These are phyloP conservation scores for Drosophila seguyi DNA, from an alignment of 1,140 invertebrate species.

Conservation along the genomic window DNA sequence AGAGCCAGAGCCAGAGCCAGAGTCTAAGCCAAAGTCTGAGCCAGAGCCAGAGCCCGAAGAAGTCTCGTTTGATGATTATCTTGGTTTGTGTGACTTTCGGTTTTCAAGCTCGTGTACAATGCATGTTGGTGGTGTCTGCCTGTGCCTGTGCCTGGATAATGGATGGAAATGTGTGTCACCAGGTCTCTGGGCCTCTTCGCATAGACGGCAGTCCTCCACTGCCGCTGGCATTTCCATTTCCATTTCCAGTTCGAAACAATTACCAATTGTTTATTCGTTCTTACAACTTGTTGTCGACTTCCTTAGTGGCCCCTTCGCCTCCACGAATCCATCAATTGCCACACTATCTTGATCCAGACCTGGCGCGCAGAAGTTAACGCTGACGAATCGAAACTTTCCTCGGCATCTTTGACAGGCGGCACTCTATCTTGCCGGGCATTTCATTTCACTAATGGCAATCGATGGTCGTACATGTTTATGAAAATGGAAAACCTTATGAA, in stretches of 20 bases:
- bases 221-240: constrained; percentile 45
- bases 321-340: constrained; percentile 71
- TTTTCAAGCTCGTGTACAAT: constrained; percentile 54
- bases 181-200: constrained; percentile 49
- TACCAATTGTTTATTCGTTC: constrained; percentile 79
- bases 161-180: constrained; percentile 67
- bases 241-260: constrained; percentile 72
- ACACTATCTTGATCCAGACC: constrained; percentile 66
- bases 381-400: constrained; percentile 58
- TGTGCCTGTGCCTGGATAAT: constrained; percentile 37
- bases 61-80: constrained; percentile 57
- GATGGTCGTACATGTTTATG: constrained; percentile 55
- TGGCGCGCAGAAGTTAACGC: constrained; percentile 12
- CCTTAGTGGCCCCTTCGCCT: constrained; percentile 30
- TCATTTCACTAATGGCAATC: constrained; percentile 62
- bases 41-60: constrained; percentile 3
- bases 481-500: constrained; percentile 56
- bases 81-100: constrained; percentile 58
- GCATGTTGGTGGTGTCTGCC: constrained; percentile 42
- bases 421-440: constrained; percentile 41
- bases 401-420: constrained; percentile 41
- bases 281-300: constrained; percentile 62
- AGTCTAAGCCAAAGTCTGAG: neutral
- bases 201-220: constrained; percentile 19
- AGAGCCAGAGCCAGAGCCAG: neutral